Percentiles rank a stretch among this genome's conserved stretches.
Conservation (phyloP, 92 coral and sea anemone genomes). For the Zoanthus gigantus region DNA sequence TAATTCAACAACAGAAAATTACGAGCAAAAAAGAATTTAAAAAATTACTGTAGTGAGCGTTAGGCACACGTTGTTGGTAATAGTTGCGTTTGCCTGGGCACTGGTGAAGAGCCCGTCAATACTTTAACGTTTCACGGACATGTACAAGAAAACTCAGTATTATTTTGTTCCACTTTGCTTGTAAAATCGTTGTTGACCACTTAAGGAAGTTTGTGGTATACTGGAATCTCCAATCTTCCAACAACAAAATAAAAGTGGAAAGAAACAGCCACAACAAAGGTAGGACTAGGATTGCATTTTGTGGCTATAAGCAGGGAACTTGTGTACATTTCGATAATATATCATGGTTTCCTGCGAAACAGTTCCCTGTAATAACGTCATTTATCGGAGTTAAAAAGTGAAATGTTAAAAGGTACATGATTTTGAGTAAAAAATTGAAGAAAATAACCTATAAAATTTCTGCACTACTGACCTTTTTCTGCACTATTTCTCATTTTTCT, state of each 20-base stretch:
- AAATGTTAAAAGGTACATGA: background rate
- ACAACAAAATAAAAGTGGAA: background rate
- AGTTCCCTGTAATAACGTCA: background rate
- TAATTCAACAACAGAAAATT: background rate
- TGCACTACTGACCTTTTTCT: background rate
- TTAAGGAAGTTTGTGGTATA: background rate
- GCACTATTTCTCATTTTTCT: background rate
- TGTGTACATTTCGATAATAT: background rate
- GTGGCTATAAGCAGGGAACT: background rate
- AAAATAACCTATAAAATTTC: background rate
- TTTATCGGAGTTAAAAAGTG: background rate
- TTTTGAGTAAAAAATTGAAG: background rate
- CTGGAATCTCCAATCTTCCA: background rate
- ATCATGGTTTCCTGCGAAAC: background rate
- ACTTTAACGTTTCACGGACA: background rate
- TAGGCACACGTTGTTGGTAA: background rate
- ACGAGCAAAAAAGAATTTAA: background rate
- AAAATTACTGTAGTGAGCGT: background rate
- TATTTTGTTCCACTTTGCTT: background rate
- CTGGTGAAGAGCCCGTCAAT: background rate
- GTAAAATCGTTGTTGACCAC: no score
- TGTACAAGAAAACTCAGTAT: background rate
- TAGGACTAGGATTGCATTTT: constrained; percentile 9
- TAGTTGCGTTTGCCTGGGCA: background rate
- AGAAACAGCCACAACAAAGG: constrained; percentile 3